Percentiles rank a stretch among this genome's conserved stretches.
Conservation (phyloP, 30 jellyfish, hydroid and myxozoan species). For the Catostylus mosaicus region DNA sequence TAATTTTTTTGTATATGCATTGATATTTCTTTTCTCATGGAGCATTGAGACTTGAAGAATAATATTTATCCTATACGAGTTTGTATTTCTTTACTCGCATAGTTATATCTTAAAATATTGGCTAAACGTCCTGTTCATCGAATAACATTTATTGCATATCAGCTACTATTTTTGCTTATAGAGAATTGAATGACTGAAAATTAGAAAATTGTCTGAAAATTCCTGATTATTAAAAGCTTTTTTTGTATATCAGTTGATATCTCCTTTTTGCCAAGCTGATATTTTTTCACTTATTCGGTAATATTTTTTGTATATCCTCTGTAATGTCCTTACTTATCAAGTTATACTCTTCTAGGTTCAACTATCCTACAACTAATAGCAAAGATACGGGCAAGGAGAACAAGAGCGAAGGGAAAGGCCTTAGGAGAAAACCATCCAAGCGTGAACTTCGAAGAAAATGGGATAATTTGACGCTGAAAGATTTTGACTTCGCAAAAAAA, state of each 20-base stretch:
- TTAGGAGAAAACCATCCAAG: conserved; percentile 52
- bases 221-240: background rate
- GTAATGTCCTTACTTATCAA: background rate
- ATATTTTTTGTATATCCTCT: background rate
- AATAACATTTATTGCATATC: no score
- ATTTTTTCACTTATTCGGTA: background rate
- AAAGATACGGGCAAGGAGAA: background rate
- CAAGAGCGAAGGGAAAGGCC: background rate
- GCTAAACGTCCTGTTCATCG: no score
- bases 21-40: no score
- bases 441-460: conserved; percentile 42
- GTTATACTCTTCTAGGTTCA: conserved; percentile 15
- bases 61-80: no score
- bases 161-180: no score
- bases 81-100: no score
- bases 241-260: background rate
- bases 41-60: no score
- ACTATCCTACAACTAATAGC: conserved; percentile 11
- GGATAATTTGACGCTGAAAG: conserved; percentile 67
- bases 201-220: no score
- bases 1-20: no score
- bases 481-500: conserved; percentile 82
- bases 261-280: no score
- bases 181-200: no score
- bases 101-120: no score